A percentile compares a stretch with the other conserved stretches of the same genome.
phyloP scores from a whole-genome alignment of 2,113 vertebrate species.

The Salminus brasiliensis region DNA sequence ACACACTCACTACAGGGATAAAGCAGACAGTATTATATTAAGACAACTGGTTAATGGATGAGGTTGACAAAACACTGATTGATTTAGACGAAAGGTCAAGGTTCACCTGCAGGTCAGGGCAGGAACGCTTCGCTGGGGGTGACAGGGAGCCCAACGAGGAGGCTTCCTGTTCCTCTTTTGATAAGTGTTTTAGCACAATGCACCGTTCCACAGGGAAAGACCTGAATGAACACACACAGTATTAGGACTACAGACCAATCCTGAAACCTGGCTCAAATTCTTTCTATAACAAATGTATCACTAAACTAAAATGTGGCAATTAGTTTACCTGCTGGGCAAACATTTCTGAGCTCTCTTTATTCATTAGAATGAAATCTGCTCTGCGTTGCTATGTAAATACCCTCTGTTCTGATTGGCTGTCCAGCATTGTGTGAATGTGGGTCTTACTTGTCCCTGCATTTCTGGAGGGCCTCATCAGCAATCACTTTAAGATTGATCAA shows the following conservation, averaged over 20 bases:
- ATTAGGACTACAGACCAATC: not conserved
- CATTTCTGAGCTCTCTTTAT: too few species aligned
- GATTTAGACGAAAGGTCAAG: not conserved
- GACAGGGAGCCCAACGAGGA: conserved; percentile 74
- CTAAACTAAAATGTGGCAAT: too few species aligned
- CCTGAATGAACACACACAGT: conserved; percentile 66
- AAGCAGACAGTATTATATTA: not conserved
- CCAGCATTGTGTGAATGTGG: too few species aligned
- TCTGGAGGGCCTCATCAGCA: conserved; percentile 89
- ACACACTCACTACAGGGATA: not conserved
- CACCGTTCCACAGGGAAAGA: conserved; percentile 79
- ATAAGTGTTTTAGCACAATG: conserved; percentile 91
- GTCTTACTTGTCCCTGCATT: conserved; percentile 90
- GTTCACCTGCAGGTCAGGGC: conserved; percentile 87
- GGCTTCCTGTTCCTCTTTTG: conserved; percentile 76
- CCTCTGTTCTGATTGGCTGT: too few species aligned
- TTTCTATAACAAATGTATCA: too few species aligned
- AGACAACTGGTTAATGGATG: not conserved
- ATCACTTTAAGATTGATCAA: conserved; percentile 92
- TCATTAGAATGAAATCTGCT: too few species aligned
- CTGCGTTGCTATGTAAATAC: too few species aligned
- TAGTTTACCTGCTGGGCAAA: too few species aligned
- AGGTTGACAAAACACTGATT: not conserved
- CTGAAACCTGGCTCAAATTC: not conserved
- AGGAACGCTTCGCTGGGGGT: conserved; percentile 88